Evolutionary conservation across 2,113 vertebrate species (phyloP).

Genomic region (Trichechus manatus): DNA sequence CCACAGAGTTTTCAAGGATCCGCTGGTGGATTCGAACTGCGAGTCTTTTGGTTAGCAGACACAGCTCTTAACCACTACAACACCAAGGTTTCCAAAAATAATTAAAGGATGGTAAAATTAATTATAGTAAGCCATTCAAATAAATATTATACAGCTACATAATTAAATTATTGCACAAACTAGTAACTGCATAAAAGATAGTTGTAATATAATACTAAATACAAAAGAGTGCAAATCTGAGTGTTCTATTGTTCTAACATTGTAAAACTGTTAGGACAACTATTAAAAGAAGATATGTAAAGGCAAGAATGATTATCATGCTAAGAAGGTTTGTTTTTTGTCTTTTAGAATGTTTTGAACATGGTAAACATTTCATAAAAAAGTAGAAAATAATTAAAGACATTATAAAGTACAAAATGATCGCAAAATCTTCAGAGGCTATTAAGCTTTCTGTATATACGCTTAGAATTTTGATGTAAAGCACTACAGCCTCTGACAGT

Average conservation of each 20-base stretch:
- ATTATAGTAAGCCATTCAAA: neutral
- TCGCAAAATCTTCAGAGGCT: neutral
- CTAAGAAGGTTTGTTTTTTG: neutral
- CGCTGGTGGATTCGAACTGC: too few species aligned
- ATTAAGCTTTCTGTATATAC: neutral
- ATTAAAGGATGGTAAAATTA: neutral
- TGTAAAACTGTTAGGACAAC: neutral
- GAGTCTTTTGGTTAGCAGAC: too few species aligned
- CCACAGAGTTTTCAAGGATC: too few species aligned
- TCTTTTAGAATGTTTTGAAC: constrained; percentile 8
- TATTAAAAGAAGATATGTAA: neutral
- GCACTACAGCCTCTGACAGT: neutral
- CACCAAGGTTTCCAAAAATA: neutral
- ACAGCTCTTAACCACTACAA: too few species aligned
- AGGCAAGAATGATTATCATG: neutral
- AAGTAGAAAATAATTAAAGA: neutral
- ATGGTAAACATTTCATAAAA: neutral
- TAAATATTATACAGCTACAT: neutral
- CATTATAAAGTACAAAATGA: neutral
- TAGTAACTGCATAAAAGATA: neutral
- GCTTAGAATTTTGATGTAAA: neutral
- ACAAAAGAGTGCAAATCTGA: neutral
- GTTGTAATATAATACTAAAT: neutral
- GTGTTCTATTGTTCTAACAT: neutral
- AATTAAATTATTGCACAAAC: neutral